Evolutionary conservation across 2,113 vertebrate species (phyloP).

Genomic region (Conger conger): DNA sequence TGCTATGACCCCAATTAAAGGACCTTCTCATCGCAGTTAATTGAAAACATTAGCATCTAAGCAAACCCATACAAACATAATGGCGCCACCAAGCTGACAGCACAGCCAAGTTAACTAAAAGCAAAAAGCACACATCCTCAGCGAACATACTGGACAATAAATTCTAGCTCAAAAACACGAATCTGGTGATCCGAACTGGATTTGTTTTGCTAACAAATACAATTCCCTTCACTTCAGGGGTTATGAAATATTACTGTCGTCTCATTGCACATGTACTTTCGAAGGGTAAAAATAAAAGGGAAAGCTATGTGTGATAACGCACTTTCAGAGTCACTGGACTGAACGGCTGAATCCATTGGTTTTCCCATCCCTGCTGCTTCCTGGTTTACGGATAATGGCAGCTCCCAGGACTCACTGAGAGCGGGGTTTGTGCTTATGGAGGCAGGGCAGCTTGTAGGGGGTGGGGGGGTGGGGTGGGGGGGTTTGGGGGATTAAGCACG

Average conservation of each 20-base stretch:
- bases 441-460: neutral
- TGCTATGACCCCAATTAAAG: neutral
- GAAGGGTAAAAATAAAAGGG: neutral
- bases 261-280: neutral
- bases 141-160: neutral
- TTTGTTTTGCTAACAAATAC: neutral
- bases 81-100: neutral
- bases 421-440: slow-evolving; percentile 36
- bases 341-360: slow-evolving; percentile 37
- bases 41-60: too few relatives aligned
- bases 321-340: slow-evolving; percentile 5
- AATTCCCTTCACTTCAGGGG: neutral
- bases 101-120: neutral
- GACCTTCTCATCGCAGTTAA: neutral
- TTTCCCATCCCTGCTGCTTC: slow-evolving; percentile 47
- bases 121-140: neutral
- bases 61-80: neutral
- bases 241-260: neutral
- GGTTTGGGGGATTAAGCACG: slow-evolving; percentile 60
- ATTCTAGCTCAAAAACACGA: neutral
- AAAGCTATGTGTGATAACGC: neutral
- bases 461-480: slow-evolving; percentile 5
- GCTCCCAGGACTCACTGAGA: slow-evolving; percentile 43
- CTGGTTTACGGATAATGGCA: slow-evolving; percentile 55
- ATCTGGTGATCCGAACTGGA: neutral